Percentiles rank a stretch among this genome's conserved stretches.
Conservation (phyloP, 2,113 vertebrate genomes). For the Ptilorrhoa leucosticta region DNA sequence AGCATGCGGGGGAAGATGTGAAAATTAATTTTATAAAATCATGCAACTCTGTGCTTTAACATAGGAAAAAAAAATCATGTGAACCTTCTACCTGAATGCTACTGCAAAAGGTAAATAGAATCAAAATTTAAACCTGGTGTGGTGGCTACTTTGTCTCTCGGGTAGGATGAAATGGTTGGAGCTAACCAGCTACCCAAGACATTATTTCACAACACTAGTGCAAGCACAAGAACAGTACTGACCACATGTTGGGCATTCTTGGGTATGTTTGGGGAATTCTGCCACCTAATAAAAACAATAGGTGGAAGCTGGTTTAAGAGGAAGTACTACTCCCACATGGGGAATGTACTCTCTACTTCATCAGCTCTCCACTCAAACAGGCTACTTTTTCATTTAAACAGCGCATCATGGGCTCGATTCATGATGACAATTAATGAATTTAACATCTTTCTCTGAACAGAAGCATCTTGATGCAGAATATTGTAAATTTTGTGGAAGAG, state of each 20-base stretch:
- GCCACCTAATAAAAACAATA: neutral
- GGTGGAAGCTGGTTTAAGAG: neutral
- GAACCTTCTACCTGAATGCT: neutral
- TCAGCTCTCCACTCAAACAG: neutral
- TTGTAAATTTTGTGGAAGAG: neutral
- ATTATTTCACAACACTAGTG: neutral
- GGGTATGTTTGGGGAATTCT: neutral
- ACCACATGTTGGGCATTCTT: neutral
- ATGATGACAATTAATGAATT: neutral
- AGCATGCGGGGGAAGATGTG: neutral
- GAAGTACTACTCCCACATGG: neutral
- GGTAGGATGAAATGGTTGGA: neutral
- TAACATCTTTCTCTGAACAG: neutral
- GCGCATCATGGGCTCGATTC: neutral
- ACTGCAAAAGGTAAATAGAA: neutral
- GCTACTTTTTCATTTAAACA: neutral
- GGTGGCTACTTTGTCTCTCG: neutral
- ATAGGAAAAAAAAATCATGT: neutral
- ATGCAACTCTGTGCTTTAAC: neutral
- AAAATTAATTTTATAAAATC: neutral
- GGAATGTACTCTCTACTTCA: neutral
- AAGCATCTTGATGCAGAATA: neutral
- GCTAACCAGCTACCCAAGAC: neutral
- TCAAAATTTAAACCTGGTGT: neutral
- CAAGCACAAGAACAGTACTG: neutral